Evolutionary conservation across 1,140 invertebrate species (phyloP), one percentile per base, ranked within the genome.

Genomic region (Bombus ignitus): DNA sequence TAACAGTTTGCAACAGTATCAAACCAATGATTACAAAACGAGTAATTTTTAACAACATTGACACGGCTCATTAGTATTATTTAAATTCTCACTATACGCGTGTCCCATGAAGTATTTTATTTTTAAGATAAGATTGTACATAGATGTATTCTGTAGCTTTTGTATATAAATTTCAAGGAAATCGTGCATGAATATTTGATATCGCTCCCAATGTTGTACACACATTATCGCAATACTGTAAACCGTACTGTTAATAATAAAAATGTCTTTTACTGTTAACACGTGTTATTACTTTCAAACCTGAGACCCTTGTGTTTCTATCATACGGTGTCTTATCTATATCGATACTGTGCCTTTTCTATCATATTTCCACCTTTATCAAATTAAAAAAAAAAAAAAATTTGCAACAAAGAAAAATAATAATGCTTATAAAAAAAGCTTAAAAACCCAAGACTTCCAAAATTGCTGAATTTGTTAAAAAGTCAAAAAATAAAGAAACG

Each of bases 181-280:
- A 70, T 39, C 37, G 76, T 84, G 59, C 42, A 84, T 75, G 68
- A 85, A 18, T 76, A 85, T 78, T 86, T 72, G 77, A 91, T 85
- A 88, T 82, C 57, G 75, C n/a, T 35, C 53, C 68, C 57, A 35
- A 59, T 71, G 47, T 81, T 66, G 82, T 89, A 66, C 75, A 87
- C 70, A 80, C 59, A 75, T 82, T 68, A 62, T 65, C 78, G 89
- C 87, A 90, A 91, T 91, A 90, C 82, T 90, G 70, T 88, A 92
- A 91, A 88, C 62, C 75, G 42, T 92, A 91, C 83, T 92, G 91
- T 92, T 92, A 92, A 87, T 88, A 92, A 92, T 91, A 92, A 92
- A 85, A 92, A 85, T 81, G 76, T 90, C 88, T 92, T 91, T 90
- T 90, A 90, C 85, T 90, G 91, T 92, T 92, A 75, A 81, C 28